These are phyloP conservation scores for Caenorhabditis virilis DNA, from an alignment of 2,888 invertebrate genomes.

Conservation along the genomic window DNA sequence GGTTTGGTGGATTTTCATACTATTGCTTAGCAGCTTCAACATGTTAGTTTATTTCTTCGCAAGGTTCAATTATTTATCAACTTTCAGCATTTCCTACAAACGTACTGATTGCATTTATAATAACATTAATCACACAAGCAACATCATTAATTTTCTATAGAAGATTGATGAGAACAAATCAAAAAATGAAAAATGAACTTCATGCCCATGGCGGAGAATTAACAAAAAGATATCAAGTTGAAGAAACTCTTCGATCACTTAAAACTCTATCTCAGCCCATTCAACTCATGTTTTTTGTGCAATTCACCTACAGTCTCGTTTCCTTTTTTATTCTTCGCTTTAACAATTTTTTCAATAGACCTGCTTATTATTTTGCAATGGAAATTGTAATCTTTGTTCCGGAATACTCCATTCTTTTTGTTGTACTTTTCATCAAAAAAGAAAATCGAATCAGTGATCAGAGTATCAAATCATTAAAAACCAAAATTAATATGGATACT, in stretches of 20 bases:
- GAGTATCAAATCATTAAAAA: neutral
- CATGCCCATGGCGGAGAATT: conserved; percentile 8
- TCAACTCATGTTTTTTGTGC: conserved; percentile 12
- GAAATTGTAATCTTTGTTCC: neutral
- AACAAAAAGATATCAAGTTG: conserved; percentile 17
- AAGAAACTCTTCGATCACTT: conserved; percentile 15
- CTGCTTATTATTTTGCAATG: neutral
- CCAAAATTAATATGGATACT: neutral
- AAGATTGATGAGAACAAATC: no score
- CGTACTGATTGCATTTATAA: no score
- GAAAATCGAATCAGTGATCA: neutral
- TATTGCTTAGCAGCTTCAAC: conserved; percentile 12
- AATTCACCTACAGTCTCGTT: neutral
- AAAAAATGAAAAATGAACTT: neutral
- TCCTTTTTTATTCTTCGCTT: neutral
- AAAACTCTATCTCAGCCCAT: conserved; percentile 7
- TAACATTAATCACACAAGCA: no score
- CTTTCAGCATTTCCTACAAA: no score
- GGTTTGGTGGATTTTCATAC: conserved; percentile 7
- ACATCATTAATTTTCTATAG: no score
- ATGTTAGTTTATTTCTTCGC: neutral
- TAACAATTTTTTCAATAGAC: neutral
- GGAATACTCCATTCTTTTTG: neutral
- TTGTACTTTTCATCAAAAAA: neutral
- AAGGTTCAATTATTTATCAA: neutral